Conservation (phyloP, 2,797 vertebrate genomes). For the Hoplostethus mediterraneus region DNA sequence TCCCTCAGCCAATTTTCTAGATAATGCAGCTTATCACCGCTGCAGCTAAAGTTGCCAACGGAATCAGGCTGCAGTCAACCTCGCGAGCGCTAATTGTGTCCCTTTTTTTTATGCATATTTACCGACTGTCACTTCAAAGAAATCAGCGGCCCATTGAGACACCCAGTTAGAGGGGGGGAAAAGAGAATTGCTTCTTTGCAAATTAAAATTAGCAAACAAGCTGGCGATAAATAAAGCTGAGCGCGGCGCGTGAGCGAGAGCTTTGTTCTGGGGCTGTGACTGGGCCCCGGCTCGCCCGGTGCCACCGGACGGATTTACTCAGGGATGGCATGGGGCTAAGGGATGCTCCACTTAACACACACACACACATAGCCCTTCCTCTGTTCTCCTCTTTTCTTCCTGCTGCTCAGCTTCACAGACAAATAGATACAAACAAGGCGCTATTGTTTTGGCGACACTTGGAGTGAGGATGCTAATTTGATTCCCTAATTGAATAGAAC, state of each 20-base stretch:
- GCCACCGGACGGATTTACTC: constrained; percentile 77
- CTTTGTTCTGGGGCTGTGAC: constrained; percentile 89
- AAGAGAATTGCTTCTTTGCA: constrained; percentile 94
- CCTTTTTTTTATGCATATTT: constrained; percentile 99
- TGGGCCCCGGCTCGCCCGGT: constrained; percentile 59
- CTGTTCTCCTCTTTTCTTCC: constrained; percentile 67
- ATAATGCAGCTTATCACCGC: constrained; percentile 99
- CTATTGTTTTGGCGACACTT: constrained; percentile 81
- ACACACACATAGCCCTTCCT: constrained; percentile 42
- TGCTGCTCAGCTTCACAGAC: constrained; percentile 75
- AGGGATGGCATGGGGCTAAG: constrained; percentile 75
- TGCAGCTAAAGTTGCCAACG: constrained; percentile 99
- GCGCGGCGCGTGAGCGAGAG: constrained; percentile 85
- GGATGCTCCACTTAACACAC: constrained; percentile 77
- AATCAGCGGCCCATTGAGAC: constrained; percentile 98
- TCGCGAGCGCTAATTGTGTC: constrained; percentile 98
- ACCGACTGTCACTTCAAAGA: constrained; percentile 99
- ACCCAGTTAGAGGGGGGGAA: constrained; percentile 87
- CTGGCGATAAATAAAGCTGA: constrained; percentile 96
- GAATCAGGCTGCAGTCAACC: constrained; percentile 98
- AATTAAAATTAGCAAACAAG: constrained; percentile 99
- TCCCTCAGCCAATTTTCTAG: constrained; percentile 99
- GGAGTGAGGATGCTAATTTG: constrained; percentile 84
- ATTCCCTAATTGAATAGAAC: constrained; percentile 89
- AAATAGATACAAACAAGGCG: constrained; percentile 85